A percentile compares a stretch with the other conserved stretches of the same genome.
phyloP scores from a whole-genome alignment of 2,888 invertebrate species.

The Aspidiotus rigidus region DNA sequence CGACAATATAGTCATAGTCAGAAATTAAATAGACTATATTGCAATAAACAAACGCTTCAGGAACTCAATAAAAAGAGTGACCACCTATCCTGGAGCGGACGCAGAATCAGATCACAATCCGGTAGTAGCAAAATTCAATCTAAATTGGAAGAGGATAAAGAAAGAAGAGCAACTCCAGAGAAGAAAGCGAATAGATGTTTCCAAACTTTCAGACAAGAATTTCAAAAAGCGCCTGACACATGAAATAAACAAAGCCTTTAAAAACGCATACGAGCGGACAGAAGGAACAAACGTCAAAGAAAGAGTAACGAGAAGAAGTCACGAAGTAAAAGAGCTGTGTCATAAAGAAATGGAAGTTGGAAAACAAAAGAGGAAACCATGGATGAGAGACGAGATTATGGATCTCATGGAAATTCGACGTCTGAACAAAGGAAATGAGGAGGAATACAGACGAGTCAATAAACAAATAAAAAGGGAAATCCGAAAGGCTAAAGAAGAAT shows the following conservation, averaged over 20 bases:
- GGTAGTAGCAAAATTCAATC: slow-evolving; percentile 20
- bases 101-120: slow-evolving; percentile 6
- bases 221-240: background rate
- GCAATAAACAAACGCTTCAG: slow-evolving; percentile 36
- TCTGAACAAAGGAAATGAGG: background rate
- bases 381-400: slow-evolving; percentile 13
- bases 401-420: slow-evolving; percentile 8
- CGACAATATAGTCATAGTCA: slow-evolving; percentile 35
- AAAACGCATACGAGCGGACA: background rate
- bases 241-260: background rate
- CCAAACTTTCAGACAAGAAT: background rate
- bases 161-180: background rate
- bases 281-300: background rate
- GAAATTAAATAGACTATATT: slow-evolving; percentile 39
- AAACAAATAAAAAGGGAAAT: background rate
- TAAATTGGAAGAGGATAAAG: slow-evolving; percentile 16
- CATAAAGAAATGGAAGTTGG: background rate
- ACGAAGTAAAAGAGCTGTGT: background rate
- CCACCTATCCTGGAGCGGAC: slow-evolving; percentile 4
- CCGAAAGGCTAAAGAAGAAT: slow-evolving; percentile 1
- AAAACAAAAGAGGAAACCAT: background rate
- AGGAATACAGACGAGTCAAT: background rate
- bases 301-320: background rate
- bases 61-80: background rate
- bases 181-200: background rate